Conservation (phyloP, 2,797 vertebrate species). For the Molothrus aeneus region DNA sequence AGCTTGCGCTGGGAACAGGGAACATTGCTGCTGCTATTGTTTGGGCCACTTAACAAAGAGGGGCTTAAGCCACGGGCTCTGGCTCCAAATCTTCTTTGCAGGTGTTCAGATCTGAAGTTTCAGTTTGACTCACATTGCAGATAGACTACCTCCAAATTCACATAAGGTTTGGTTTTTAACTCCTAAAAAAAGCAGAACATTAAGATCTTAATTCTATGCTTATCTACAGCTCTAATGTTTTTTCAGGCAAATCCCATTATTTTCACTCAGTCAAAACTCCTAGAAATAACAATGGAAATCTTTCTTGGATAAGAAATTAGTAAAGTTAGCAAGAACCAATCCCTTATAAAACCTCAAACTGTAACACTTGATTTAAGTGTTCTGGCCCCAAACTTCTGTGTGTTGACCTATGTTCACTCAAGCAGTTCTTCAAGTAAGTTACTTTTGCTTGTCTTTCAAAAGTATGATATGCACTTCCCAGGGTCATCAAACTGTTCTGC, state of each 20-base stretch:
- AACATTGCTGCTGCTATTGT: conserved; percentile 54
- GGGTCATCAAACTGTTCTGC: background rate
- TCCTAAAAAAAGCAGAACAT: background rate
- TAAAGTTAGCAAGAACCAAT: background rate
- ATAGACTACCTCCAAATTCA: background rate
- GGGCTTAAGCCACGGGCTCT: conserved; percentile 7
- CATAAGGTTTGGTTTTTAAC: conserved; percentile 2
- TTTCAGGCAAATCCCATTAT: conserved; percentile 48
- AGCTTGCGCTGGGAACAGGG: conserved; percentile 62
- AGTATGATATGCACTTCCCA: background rate
- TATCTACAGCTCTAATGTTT: conserved; percentile 8
- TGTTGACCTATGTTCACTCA: background rate
- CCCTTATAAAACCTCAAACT: background rate
- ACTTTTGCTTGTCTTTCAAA: background rate
- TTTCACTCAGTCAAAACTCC: conserved; percentile 17
- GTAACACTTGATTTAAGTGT: background rate
- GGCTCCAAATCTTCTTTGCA: conserved; percentile 64
- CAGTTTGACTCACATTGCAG: background rate
- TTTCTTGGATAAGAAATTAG: conserved; percentile 5
- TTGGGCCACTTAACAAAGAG: conserved; percentile 52
- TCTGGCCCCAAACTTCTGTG: background rate
- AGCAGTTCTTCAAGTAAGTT: background rate
- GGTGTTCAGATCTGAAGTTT: conserved; percentile 38
- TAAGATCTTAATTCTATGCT: background rate
- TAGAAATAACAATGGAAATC: background rate